Evolutionary conservation across 2,888 invertebrate species (phyloP).

Genomic region (Troides aeacus): DNA sequence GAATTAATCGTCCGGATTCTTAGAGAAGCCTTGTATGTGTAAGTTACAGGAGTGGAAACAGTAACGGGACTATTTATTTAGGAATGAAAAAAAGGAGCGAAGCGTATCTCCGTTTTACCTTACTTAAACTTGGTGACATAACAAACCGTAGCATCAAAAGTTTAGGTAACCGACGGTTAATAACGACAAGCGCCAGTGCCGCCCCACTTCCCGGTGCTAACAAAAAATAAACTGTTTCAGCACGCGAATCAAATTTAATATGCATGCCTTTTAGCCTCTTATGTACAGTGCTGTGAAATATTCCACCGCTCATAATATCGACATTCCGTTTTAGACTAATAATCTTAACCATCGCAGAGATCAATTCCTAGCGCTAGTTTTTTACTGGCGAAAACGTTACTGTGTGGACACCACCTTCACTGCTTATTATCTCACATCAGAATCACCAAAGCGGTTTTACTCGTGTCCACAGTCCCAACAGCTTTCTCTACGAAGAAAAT

Average conservation of each 20-base stretch:
- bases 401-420: too few relatives aligned
- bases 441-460: too few relatives aligned
- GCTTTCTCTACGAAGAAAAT: too few relatives aligned
- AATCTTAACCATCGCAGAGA: not conserved
- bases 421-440: too few relatives aligned
- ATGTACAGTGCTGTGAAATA: constrained; percentile 38
- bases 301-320: constrained; percentile 7
- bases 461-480: too few relatives aligned
- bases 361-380: not conserved
- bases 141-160: constrained; percentile 42
- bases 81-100: not conserved
- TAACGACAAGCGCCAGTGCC: constrained; percentile 41
- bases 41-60: too few relatives aligned
- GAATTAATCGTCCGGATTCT: too few relatives aligned
- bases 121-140: constrained; percentile 38
- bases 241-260: constrained; percentile 56
- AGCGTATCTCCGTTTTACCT: constrained; percentile 18
- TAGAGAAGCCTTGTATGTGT: too few relatives aligned
- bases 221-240: constrained; percentile 49
- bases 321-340: not conserved
- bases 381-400: not conserved
- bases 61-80: not conserved
- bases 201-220: constrained; percentile 43
- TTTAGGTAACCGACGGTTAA: constrained; percentile 44
- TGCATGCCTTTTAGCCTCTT: constrained; percentile 48